Evolutionary conservation across 1,140 invertebrate species (phyloP).

Genomic region (Aphelinus atriplicis): DNA sequence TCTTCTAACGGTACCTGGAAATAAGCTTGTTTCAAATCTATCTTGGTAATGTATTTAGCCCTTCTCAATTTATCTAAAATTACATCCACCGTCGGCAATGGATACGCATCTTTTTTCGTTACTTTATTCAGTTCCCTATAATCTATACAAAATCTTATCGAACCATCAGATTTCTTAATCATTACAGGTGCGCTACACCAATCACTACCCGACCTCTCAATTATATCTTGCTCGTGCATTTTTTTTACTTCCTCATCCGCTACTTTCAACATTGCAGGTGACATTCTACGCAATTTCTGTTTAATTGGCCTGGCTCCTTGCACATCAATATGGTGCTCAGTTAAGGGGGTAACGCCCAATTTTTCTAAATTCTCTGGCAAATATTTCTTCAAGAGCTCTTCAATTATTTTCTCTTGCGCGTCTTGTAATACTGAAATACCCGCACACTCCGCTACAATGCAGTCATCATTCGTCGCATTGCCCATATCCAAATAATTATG

Average conservation of each 20-base stretch:
- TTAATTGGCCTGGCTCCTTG: conserved; percentile 48
- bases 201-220: not conserved
- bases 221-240: not conserved
- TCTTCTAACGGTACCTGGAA: not conserved
- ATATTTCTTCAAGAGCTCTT: conserved; percentile 32
- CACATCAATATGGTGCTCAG: conserved; percentile 51
- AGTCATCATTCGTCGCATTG: not conserved
- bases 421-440: not conserved
- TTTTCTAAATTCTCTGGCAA: not conserved
- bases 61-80: conserved; percentile 27
- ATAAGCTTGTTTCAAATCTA: conserved; percentile 6
- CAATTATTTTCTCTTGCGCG: not conserved
- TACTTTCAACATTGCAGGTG: not conserved
- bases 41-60: not conserved
- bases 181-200: not conserved
- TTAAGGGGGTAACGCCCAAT: not conserved
- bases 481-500: not conserved
- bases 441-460: conserved; percentile 17
- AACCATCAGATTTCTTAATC: not conserved
- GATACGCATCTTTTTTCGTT: not conserved
- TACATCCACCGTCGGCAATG: not conserved
- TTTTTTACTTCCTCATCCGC: too few species aligned
- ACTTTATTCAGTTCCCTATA: not conserved
- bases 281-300: conserved; percentile 44
- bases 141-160: not conserved